These are phyloP conservation scores for Phasianus colchicus DNA, from an alignment of 2,113 vertebrate species.

Conservation along the genomic window DNA sequence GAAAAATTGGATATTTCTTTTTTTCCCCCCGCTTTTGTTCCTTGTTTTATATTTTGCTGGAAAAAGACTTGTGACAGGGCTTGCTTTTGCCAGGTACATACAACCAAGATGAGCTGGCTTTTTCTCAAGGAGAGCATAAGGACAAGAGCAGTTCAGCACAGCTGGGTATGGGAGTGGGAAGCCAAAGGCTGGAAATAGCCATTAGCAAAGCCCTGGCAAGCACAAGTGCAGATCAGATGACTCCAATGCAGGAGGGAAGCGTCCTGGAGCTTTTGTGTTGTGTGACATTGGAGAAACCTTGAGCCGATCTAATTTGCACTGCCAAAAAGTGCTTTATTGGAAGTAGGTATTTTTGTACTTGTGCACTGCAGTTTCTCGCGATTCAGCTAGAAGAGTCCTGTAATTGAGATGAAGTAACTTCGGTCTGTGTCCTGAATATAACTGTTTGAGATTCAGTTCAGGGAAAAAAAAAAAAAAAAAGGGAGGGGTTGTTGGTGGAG, in stretches of 20 bases:
- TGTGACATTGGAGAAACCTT: conserved; percentile 65
- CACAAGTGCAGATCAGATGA: background rate
- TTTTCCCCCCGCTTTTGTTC: background rate
- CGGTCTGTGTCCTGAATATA: background rate
- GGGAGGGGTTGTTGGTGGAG: background rate
- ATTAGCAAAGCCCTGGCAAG: conserved; percentile 50
- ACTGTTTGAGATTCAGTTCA: background rate
- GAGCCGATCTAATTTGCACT: background rate
- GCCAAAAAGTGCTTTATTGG: background rate
- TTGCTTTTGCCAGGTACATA: background rate
- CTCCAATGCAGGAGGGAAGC: background rate
- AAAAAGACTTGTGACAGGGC: background rate
- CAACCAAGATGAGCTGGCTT: conserved; percentile 6
- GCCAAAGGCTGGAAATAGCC: conserved; percentile 58
- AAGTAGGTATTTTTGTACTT: background rate
- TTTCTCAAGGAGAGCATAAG: conserved; percentile 46
- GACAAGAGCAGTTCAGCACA: conserved; percentile 54
- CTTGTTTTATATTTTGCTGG: background rate
- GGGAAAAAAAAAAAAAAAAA: background rate
- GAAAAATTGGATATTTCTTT: background rate
- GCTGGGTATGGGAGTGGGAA: conserved; percentile 9
- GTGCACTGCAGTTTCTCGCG: background rate
- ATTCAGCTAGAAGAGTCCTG: background rate
- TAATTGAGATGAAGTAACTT: background rate
- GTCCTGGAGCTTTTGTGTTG: background rate